Evolutionary conservation across 2,797 vertebrate species (phyloP), one percentile per base, ranked within the genome.

Genomic region (Scleropages formosus): DNA sequence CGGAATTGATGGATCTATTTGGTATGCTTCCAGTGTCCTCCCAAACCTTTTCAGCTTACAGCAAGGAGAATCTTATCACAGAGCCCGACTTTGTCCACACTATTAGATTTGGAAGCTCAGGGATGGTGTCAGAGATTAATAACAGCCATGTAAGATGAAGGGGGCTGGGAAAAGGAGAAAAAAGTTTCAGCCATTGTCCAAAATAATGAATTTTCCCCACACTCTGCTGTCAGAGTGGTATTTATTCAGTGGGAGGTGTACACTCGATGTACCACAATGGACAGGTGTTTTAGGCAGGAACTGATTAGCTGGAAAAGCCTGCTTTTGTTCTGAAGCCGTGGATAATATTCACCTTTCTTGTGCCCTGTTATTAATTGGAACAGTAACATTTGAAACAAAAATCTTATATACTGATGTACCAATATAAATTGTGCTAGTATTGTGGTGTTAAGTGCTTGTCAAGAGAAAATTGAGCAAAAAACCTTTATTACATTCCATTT

Each of bases 1-100:
- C 86, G 82, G 89, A 88, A 90, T 86, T 89, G 88, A 90, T 88
- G 84, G 86, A 88, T 89, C 87, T 86, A 87, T 89, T 72, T 89
- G 87, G 87, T 88, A 90, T 86, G 82, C 88, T 83, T 89, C 84
- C 82, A 88, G 87, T 87, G 87, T 85, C 86, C 83, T 85, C 83
- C 84, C 84, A 88, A 87, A 89, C 85, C 83, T 84, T 83, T 68
- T 78, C 81, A 74, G 82, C 82, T 88, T 83, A 85, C 81, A 76
- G 80, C 31, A 26, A 74, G 56, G 64, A 63, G 58, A 49, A 62
- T 78, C 64, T 78, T 74, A 78, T 78, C 63, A 27, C 51, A 44
- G 20, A 69, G 65, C n/a, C 64, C 61, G 65, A 74, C 72, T 78
- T 78, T 78, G 77, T 78, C 77, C 72, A 69, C 27, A 62, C 76